These are phyloP conservation scores for Operophtera brumata DNA, from an alignment of 2,888 invertebrate genomes.

Conservation along the genomic window DNA sequence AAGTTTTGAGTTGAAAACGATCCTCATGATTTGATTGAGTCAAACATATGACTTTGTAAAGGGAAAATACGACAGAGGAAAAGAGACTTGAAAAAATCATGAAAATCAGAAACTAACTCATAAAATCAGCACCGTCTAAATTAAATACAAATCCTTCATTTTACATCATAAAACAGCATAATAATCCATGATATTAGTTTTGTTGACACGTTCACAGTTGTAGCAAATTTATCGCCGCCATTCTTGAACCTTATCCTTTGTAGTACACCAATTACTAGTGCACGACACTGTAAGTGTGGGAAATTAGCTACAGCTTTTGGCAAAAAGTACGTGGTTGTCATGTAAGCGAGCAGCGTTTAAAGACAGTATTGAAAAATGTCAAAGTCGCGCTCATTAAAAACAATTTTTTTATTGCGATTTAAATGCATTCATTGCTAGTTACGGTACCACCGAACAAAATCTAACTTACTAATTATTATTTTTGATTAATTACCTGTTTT, in stretches of 20 bases:
- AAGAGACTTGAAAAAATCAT: no score
- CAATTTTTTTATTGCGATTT: no score
- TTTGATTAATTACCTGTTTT: no score
- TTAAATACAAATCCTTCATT: constrained; percentile 24
- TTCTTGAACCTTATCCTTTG: constrained; percentile 50
- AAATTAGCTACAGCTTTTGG: constrained; percentile 54
- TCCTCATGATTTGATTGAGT: no score
- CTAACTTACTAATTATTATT: no score
- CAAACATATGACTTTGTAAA: no score
- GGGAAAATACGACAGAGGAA: no score
- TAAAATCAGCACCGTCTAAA: constrained; percentile 7
- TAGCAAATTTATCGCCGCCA: constrained; percentile 60
- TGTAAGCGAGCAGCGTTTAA: constrained; percentile 36
- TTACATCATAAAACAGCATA: constrained; percentile 29
- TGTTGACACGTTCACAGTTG: constrained; percentile 63
- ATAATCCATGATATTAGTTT: constrained; percentile 63
- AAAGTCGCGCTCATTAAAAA: no score
- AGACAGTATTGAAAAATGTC: neutral
- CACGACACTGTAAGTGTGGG: constrained; percentile 63
- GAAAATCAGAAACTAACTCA: neutral
- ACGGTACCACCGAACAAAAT: no score
- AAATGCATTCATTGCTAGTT: no score
- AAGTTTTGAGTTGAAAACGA: no score
- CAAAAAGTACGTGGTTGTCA: constrained; percentile 14
- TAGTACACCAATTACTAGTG: constrained; percentile 46